Base-by-base conservation (phyloP, 2,888 invertebrate genomes). In the Amaurobius ferox region DNA sequence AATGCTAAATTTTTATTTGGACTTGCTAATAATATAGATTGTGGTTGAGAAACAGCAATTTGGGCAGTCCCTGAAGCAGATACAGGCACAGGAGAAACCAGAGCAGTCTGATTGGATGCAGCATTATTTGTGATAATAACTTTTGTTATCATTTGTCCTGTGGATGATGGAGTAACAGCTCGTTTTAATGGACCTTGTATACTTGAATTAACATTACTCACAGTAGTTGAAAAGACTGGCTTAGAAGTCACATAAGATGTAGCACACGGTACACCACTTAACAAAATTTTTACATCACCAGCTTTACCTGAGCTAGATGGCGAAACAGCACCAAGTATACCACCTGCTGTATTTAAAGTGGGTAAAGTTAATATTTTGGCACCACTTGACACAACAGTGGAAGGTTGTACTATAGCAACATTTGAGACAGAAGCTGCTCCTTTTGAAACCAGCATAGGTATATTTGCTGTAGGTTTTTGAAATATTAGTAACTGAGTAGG, bases 1-100 rank as follows among this genome's bases (percentile, higher is more conserved):
- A 94, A 91, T 13, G 94, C 94, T 67, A 94, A 93, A 0, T 94
- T 94, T 91, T 94, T 94, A 6, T 94, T 91, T 13, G 91, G 91
- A 44, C 90, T 90, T 35, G 86, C 39, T 35, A 89, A 67, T 19
- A 88, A 77, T 39, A 88, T 88, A 9, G 88, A 80, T 48, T 87
- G 88, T 11, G 86, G 77, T 48, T 88, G 88, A 70, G 79, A 68
- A 19, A 62, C 62, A 48, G 83, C 73, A 28, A 86, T 39, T 16
- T 80, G n/a, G 19, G 86, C 40, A 16, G 74, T 80, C 16, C 76
- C 35, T 11, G 88, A 40, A 6, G 88, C 72, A 30, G 83, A 81
- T n/a, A 79, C 86, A 11, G 89, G 72, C 19, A 85, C 74, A 19
- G 83, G 87, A 13, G 81, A 74, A 13, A 79, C 72, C 35, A 85